Evolutionary conservation across 2,797 vertebrate species (phyloP), one percentile per base, ranked within the genome.

Genomic region (Myotis daubentonii): DNA sequence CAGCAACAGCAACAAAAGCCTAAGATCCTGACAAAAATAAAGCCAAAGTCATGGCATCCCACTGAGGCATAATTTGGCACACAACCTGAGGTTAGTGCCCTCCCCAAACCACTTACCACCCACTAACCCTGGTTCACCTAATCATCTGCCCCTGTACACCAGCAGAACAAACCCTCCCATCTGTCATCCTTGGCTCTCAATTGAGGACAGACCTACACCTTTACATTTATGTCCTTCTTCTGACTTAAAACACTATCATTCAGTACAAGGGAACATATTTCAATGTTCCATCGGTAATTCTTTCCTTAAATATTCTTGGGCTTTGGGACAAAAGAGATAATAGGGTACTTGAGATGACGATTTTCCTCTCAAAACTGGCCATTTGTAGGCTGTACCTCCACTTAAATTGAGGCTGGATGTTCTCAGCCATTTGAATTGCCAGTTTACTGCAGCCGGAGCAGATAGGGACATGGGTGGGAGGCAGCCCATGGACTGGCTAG

Each of bases 361-460:
- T 96, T 95, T 96, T 90, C 92, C 95, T 89, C 93, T 65, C 88
- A 95, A 96, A 96, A 92, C 22, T 87, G n/a, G 57, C 47, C 90
- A 95, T 93, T 38, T 74, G 62, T 93, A 97, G 66, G 55, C 66
- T 55, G 28, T 86, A 76, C 44, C 65, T 93, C 68, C 92, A 84
- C 76, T 89, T 94, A 91, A 91, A 89, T 33, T 85, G 57, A 92
- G 66, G n/a, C 8, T 82, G 92, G 60, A 87, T 72, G 28, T 41
- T 87, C 83, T 91, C 57, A 44, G 57, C 78, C 88, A 74, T 90
- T 82, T 94, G 53, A 90, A 95, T 12, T 93, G 62, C 70, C 83
- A 94, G 72, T 82, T 95, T 44, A 89, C 33, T 71, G 57, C 30
- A 75, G 70, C 47, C 10, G 36, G 23, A 88, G 57, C 60, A 92